Conservation (phyloP, 2,888 invertebrate species). For the Molanna angustata region DNA sequence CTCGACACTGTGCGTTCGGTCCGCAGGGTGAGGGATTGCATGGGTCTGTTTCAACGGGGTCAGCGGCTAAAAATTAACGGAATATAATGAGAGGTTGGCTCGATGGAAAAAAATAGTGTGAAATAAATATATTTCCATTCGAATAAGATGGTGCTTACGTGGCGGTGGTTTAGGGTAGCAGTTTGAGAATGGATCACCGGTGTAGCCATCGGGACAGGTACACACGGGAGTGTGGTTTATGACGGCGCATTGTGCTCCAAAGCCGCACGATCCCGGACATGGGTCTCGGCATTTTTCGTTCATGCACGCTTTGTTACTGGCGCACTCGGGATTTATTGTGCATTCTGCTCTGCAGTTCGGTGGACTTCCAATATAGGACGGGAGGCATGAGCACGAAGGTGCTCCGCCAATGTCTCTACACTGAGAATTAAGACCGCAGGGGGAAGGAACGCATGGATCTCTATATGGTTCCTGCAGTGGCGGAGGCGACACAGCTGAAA, state of each 20-base stretch:
- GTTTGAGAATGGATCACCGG: slow-evolving; percentile 60
- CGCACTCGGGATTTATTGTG: slow-evolving; percentile 64
- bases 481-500: slow-evolving; percentile 49
- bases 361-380: slow-evolving; percentile 61
- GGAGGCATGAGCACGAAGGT: slow-evolving; percentile 61
- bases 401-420: slow-evolving; percentile 56
- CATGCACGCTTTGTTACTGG: slow-evolving; percentile 62
- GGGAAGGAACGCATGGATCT: slow-evolving; percentile 66
- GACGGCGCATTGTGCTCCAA: slow-evolving; percentile 56
- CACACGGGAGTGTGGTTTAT: slow-evolving; percentile 64
- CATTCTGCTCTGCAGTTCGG: slow-evolving; percentile 69
- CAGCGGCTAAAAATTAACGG: slow-evolving; percentile 41
- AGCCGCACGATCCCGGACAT: slow-evolving; percentile 67
- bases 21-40: slow-evolving; percentile 69
- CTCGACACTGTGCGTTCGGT: slow-evolving; percentile 67
- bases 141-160: too few relatives aligned
- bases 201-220: slow-evolving; percentile 56
- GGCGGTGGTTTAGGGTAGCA: slow-evolving; percentile 42
- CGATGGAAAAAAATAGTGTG: too few relatives aligned
- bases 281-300: slow-evolving; percentile 65
- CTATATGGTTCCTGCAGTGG: slow-evolving; percentile 49
- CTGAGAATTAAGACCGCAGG: slow-evolving; percentile 63
- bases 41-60: slow-evolving; percentile 49
- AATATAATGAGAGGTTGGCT: too few relatives aligned
- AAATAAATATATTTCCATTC: too few relatives aligned